These are phyloP conservation scores for Astur gentilis DNA, from an alignment of 2,113 vertebrate genomes.

Conservation along the genomic window DNA sequence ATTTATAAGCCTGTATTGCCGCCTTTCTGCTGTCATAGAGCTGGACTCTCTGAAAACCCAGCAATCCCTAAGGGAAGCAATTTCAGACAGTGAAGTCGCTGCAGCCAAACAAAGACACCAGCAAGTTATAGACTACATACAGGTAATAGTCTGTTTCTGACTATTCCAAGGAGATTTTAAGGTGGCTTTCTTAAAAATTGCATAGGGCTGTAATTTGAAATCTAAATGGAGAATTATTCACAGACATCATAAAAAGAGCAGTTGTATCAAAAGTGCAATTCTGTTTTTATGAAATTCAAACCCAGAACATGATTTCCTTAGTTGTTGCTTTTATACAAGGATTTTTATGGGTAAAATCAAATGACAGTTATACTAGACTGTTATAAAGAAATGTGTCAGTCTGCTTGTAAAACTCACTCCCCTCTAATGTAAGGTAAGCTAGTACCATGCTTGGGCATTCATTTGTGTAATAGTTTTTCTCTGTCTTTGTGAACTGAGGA, in stretches of 20 bases:
- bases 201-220: slow-evolving; percentile 58
- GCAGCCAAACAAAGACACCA: slow-evolving; percentile 92
- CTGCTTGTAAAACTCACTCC: slow-evolving; percentile 53
- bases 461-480: neutral
- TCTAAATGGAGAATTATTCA: slow-evolving; percentile 69
- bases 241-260: slow-evolving; percentile 62
- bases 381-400: slow-evolving; percentile 49
- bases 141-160: slow-evolving; percentile 80
- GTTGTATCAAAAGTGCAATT: slow-evolving; percentile 65
- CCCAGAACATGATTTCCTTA: slow-evolving; percentile 57
- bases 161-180: slow-evolving; percentile 55
- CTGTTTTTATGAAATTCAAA: slow-evolving; percentile 67
- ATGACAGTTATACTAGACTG: slow-evolving; percentile 58
- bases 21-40: slow-evolving; percentile 94
- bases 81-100: slow-evolving; percentile 90
- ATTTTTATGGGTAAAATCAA: slow-evolving; percentile 64
- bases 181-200: slow-evolving; percentile 61
- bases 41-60: slow-evolving; percentile 95
- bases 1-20: slow-evolving; percentile 96
- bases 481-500: neutral
- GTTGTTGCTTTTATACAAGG: slow-evolving; percentile 60
- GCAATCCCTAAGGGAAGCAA: slow-evolving; percentile 93
- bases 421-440: neutral
- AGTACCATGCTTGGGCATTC: neutral
- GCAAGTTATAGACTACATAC: slow-evolving; percentile 90